Conservation (phyloP, 2,797 vertebrate genomes). For the Sorex maritimensis region DNA sequence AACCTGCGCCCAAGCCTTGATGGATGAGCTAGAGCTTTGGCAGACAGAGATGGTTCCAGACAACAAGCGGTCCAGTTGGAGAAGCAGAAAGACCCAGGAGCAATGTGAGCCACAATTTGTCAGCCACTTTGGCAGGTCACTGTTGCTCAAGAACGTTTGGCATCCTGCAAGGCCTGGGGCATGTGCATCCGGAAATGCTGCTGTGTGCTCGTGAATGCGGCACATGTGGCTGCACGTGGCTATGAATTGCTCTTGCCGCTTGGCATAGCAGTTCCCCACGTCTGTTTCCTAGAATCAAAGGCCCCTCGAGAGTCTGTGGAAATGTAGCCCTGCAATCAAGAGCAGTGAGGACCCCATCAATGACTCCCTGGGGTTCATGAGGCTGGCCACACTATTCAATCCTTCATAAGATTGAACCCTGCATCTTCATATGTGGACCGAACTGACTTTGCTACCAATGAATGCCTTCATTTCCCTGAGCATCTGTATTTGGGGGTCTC, state of each 20-base stretch:
- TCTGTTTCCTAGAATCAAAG: neutral
- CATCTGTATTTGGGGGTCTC: neutral
- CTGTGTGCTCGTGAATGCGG: neutral
- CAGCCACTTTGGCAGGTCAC: neutral
- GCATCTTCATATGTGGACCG: neutral
- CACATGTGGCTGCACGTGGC: neutral
- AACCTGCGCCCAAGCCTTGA: slow-evolving; percentile 22
- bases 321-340: no score
- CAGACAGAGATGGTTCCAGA: slow-evolving; percentile 35
- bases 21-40: neutral
- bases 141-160: slow-evolving; percentile 2
- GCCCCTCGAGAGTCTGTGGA: neutral
- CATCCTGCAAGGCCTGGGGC: neutral
- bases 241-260: neutral
- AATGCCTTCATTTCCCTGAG: slow-evolving; percentile 22
- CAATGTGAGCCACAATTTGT: neutral
- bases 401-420: no score
- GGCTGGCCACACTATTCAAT: neutral
- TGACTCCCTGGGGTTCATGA: neutral
- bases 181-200: neutral
- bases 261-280: neutral
- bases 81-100: slow-evolving; percentile 2
- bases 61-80: slow-evolving; percentile 32
- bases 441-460: neutral
- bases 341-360: no score